These are phyloP conservation scores for Lutraria lutraria DNA, from an alignment of 2,888 invertebrate species.

Conservation along the genomic window DNA sequence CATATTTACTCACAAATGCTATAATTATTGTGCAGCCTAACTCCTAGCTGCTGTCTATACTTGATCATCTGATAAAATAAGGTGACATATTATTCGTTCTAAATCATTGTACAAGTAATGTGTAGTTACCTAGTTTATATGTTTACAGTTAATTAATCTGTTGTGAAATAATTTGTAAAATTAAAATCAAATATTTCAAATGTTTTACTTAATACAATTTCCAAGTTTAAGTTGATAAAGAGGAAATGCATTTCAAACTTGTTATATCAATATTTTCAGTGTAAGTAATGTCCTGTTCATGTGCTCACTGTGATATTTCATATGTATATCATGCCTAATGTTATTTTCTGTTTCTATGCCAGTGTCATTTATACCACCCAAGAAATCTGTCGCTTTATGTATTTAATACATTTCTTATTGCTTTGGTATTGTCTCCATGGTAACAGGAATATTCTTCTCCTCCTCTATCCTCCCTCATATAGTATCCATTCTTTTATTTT, in stretches of 20 bases:
- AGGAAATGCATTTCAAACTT: not conserved
- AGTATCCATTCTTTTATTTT: not conserved
- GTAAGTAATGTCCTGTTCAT: not conserved
- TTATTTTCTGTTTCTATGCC: slow-evolving; percentile 18
- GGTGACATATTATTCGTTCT: no score
- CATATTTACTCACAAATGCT: no score
- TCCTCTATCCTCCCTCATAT: not conserved
- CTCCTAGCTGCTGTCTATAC: no score
- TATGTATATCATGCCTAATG: not conserved
- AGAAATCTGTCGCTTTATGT: not conserved
- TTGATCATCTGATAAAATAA: no score
- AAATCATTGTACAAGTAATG: no score
- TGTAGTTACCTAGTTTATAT: no score
- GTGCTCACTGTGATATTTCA: slow-evolving; percentile 4
- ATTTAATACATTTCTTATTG: no score
- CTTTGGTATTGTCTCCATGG: no score
- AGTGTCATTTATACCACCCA: slow-evolving; percentile 40
- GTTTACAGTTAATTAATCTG: no score
- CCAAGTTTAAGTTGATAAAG: not conserved
- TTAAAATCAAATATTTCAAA: not conserved
- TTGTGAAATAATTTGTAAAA: not conserved
- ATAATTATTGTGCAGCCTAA: no score
- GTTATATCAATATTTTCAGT: not conserved
- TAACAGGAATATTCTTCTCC: not conserved
- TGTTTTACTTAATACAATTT: not conserved